Base-by-base conservation (phyloP, 37 sponge, comb jelly and placozoan genomes). In the Chondrilla cf. caribensis region DNA sequence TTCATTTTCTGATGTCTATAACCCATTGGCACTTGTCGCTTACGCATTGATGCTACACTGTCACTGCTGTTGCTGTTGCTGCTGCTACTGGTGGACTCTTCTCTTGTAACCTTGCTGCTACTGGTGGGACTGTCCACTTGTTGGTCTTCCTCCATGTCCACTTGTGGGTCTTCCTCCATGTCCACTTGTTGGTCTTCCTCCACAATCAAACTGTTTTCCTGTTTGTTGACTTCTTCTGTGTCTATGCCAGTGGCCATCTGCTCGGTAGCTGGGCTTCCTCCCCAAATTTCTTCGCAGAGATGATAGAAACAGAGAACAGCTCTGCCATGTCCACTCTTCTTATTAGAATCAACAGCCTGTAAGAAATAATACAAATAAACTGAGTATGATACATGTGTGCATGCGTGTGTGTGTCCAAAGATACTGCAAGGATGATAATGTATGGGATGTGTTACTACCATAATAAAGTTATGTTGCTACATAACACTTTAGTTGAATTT, bases 241-340 rank as follows among this genome's bases (percentile, higher is more conserved):
- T 65, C 67, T n/a, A n/a, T n/a, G n/a, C 58, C 58, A 55, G 58
- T 55, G 18, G 15, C 68, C 14, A 65, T 65, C 28, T 65, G 68
- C 68, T 65, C 68, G 11, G 68, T 65, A 21, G 68, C 68, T 29
- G 68, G 68, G 68, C 68, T 65, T 24, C 68, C 68, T 29, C 68
- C 21, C 68, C 68, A 65, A 29, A 65, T 14, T 9, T 65, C 25
- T 21, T 8, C 68, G 25, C 68, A 65, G 9, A 65, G 28, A 9
- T 65, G 9, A 21, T 65, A 65, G 21, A 29, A 65, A 8, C n/a
- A 24, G 8, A 65, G 14, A 29, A 65, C 25, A 24, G 28, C 68
- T 65, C 68, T 65, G 8, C 68, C 68, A 17, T 65, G 68, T 11
- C 68, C 68, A 65, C 68, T 65, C 28, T 32, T 26, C 26, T 32